Base-by-base conservation (phyloP, 1,140 invertebrate genomes). In the Metopolophium dirhodum region DNA sequence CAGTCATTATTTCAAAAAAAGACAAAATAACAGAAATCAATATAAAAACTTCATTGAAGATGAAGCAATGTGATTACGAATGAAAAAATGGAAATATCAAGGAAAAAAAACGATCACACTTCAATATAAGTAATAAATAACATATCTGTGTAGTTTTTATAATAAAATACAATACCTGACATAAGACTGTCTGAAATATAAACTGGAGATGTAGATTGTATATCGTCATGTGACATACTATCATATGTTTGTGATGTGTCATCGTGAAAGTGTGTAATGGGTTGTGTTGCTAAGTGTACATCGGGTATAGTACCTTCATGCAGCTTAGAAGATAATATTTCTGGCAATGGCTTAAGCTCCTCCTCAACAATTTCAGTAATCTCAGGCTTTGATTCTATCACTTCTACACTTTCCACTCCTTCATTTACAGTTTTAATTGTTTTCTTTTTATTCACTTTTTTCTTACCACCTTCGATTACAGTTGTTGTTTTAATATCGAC, bases 291-390 rank as follows among this genome's bases (percentile, higher is more conserved):
- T 6, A 23, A 54, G 7, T 22, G 6, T 20, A 22, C 6, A 54
- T 23, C 22, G 7, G 51, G 51, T 0, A 51, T 20, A 0, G 26
- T 61, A 9, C 7, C 7, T 9, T 26, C 26, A 9, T 9, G 23
- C 2, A 4, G 23, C 7, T 26, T 26, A 0, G 22, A 7, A 6
- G 20, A 22, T 54, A 22, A 0, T 0, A 30, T 93, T 88, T 94
- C 91, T 7, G 83, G 94, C 49, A 94, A 86, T 47, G 87, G 91
- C n/a, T 30, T 51, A 20, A 20, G 7, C 41, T 89, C 87, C n/a
- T 57, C 87, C 41, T 94, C 94, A 23, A 93, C 90, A 26, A 94
- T 37, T 91, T 91, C 54, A 9, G 94, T 47, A 1, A 87, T 95
- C 20, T 94, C 93, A 30, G 77, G 54, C 37, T 93, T 41, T 4